phyloP scores from a whole-genome alignment of 2,113 vertebrate species.

The Scartelaos histophorus region DNA sequence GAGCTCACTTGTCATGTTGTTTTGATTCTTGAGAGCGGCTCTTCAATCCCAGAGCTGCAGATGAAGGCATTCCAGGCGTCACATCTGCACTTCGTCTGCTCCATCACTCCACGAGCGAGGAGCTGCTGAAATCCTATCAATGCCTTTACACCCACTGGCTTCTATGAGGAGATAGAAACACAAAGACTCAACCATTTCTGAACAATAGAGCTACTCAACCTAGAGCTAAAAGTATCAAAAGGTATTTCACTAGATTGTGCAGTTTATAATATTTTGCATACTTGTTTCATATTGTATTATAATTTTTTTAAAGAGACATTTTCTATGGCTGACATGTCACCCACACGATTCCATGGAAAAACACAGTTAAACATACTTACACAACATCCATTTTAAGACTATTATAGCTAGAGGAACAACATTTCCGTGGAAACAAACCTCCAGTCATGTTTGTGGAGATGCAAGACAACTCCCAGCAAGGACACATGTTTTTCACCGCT shows the following conservation, averaged over 20 bases:
- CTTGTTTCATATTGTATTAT: too few relatives aligned
- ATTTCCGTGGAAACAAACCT: too few relatives aligned
- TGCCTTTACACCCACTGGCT: neutral
- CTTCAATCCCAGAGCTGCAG: neutral
- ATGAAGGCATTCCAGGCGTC: constrained; percentile 8
- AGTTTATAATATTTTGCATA: too few relatives aligned
- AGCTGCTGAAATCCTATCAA: neutral
- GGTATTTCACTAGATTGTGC: neutral
- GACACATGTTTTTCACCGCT: too few relatives aligned
- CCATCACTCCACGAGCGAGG: neutral
- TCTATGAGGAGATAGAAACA: neutral
- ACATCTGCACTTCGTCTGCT: constrained; percentile 2
- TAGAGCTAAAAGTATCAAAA: neutral
- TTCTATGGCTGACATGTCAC: too few relatives aligned
- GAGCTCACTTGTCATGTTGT: neutral
- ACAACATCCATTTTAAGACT: too few relatives aligned
- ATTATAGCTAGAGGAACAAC: too few relatives aligned
- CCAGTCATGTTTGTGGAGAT: too few relatives aligned
- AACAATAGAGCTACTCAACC: neutral
- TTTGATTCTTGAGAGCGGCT: constrained; percentile 9
- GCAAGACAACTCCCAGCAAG: too few relatives aligned
- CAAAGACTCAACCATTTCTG: neutral
- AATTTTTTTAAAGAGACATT: too few relatives aligned
- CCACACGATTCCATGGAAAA: too few relatives aligned
- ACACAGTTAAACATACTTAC: too few relatives aligned